Conservation (phyloP, 2,113 vertebrate genomes). For the Gallinago paraguaiae region DNA sequence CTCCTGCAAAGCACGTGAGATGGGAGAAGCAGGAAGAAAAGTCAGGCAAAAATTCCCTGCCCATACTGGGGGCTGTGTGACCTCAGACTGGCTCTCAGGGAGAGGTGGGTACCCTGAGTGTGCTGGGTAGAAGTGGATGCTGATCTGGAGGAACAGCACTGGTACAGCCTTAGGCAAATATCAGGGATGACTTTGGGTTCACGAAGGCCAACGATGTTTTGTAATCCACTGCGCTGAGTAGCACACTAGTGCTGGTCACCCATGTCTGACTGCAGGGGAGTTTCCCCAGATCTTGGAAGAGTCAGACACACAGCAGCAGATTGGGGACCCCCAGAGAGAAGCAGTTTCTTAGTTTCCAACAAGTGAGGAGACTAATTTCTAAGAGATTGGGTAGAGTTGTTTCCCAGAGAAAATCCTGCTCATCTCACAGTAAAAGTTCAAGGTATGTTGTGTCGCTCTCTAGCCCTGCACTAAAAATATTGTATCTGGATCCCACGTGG, state of each 20-base stretch:
- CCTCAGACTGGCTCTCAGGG: neutral
- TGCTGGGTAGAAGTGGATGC: neutral
- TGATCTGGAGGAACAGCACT: neutral
- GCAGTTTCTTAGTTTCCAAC: neutral
- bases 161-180: neutral
- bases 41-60: neutral
- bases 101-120: neutral
- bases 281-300: neutral
- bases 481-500: neutral
- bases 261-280: neutral
- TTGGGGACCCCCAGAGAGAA: neutral
- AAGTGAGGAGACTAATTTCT: neutral
- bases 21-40: neutral
- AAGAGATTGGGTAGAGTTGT: neutral
- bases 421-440: neutral
- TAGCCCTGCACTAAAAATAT: neutral
- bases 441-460: neutral
- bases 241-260: neutral
- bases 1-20: neutral
- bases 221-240: accelerated
- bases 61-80: accelerated
- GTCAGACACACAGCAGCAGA: neutral
- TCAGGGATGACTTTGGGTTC: neutral
- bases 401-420: neutral
- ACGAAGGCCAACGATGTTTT: accelerated